Base-by-base conservation (phyloP, 2,888 invertebrate species). In the Glaucopsyche alexis region DNA sequence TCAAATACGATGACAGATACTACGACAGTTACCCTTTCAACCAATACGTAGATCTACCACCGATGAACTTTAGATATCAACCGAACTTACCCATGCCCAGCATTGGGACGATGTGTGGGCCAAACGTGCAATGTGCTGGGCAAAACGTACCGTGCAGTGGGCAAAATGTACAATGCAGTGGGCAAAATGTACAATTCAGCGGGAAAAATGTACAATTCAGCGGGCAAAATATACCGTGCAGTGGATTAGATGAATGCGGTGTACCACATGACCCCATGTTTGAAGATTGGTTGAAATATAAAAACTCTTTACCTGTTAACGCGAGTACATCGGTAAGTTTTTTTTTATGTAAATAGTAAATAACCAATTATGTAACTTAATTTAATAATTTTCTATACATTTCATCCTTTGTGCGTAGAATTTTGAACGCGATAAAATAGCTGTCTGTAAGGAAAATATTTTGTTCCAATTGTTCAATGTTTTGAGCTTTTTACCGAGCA, bases 251-350 rank as follows among this genome's bases (percentile, higher is more conserved):
- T 9, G 90, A 91, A 38, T 90, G 90, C 52, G 87, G 91, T 77
- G 79, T 80, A 49, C 87, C 87, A 0, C 89, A 90, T 83, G 87
- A 92, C 76, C 87, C 91, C 76, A 88, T 94, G 76, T 91, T 93
- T 82, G 87, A 93, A 81, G 87, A 95, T 88, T 91, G 93, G 93
- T 76, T 95, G 89, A 91, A 94, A 85, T 87, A 93, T 81, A 93
- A 92, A 72, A 91, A 91, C 74, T 89, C 91, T 80, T 84, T 92
- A 81, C 91, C 92, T 5, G 79, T 92, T 74, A 91, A 91, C 78
- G 91, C 91, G 0, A 88, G 85, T 76, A 89, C 89, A 71, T 83
- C 92, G 88, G 92, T 92, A 74, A 88, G 92, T 71, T n/a, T 2
- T n/a, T 29, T 69, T 49, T 69, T 13, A 14, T 8, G 7, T 69